Evolutionary conservation across 2,888 invertebrate species (phyloP).

Genomic region (Ophion slaviceki): DNA sequence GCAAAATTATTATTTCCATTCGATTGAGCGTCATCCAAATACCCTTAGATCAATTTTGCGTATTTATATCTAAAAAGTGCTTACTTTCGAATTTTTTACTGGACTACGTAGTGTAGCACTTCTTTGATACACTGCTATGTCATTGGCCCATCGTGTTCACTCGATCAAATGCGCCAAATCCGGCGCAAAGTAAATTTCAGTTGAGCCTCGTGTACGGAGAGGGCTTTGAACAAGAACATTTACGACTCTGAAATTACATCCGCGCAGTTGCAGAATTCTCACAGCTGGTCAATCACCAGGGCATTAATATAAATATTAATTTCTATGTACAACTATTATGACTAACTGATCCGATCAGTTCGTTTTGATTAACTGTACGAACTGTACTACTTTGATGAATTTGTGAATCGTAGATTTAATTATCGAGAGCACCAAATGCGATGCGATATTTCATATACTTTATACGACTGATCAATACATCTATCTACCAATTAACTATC

Average conservation of each 20-base stretch:
- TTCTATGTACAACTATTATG: not conserved
- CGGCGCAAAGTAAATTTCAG: not conserved
- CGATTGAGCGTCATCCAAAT: no score
- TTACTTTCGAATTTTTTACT: no score
- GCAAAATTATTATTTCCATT: no score
- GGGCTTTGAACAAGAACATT: not conserved
- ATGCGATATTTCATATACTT: conserved; percentile 6
- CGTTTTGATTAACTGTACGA: not conserved
- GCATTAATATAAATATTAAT: conserved; percentile 13
- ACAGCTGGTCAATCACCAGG: not conserved
- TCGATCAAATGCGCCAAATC: no score
- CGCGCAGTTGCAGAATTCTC: no score
- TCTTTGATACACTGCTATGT: no score
- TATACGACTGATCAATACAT: conserved; percentile 14
- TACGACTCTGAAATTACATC: not conserved
- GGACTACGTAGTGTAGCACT: no score
- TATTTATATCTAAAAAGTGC: no score
- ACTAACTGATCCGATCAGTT: conserved; percentile 1
- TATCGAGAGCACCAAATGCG: not conserved
- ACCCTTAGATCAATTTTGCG: no score
- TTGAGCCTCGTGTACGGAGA: not conserved
- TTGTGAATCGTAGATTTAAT: conserved; percentile 34
- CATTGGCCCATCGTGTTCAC: no score
- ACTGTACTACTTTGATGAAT: conserved; percentile 25
- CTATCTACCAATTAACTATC: conserved; percentile 4